These are phyloP conservation scores for Andrena flavipes DNA, from an alignment of 2,888 invertebrate genomes.

Conservation along the genomic window DNA sequence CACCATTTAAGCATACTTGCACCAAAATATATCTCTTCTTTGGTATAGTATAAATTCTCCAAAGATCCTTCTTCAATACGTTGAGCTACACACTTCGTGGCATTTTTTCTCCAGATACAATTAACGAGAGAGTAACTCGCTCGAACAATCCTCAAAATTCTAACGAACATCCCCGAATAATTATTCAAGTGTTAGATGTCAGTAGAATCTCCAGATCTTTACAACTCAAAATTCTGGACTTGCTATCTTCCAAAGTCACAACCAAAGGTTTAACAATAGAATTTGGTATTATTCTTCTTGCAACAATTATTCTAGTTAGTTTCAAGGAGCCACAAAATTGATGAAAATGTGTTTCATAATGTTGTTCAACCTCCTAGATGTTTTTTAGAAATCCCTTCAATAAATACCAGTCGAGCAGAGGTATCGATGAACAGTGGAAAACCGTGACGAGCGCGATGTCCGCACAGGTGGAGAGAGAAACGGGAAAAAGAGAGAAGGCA, in stretches of 20 bases:
- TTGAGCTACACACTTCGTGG: not conserved
- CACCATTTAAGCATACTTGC: not conserved
- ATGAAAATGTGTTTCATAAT: not conserved
- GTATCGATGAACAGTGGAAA: slow-evolving; percentile 48
- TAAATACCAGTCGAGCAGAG: slow-evolving; percentile 27
- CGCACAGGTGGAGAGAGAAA: slow-evolving; percentile 61
- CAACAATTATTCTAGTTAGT: not conserved
- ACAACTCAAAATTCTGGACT: no score
- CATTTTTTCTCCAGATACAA: not conserved
- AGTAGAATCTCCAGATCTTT: no score
- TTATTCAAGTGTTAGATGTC: no score
- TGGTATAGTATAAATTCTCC: no score
- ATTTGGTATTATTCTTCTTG: no score
- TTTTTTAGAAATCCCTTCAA: slow-evolving; percentile 10
- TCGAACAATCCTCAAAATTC: no score
- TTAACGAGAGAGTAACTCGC: no score
- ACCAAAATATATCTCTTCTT: not conserved
- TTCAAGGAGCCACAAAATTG: not conserved
- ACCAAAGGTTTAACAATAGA: no score
- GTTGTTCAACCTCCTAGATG: not conserved
- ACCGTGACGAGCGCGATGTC: slow-evolving; percentile 23
- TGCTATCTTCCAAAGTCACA: no score
- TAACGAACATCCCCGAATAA: no score
- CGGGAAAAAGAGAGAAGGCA: slow-evolving; percentile 52
- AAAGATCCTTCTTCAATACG: not conserved